Evolutionary conservation across 2,797 vertebrate species (phyloP), one percentile per base, ranked within the genome.

Genomic region (Acanthurus lineatus): DNA sequence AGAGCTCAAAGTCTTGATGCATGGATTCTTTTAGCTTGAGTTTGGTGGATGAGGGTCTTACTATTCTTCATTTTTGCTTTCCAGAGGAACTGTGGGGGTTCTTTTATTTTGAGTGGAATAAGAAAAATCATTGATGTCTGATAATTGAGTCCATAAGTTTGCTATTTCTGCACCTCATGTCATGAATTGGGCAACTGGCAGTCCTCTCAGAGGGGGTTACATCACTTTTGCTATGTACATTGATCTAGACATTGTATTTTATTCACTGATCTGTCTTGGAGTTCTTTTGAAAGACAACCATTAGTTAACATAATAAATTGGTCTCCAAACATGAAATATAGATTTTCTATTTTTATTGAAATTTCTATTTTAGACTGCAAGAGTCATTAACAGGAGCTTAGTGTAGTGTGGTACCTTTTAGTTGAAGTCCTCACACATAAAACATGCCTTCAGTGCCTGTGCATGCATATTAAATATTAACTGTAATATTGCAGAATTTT

Each of bases 1-100:
- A 87, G 70, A 89, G 83, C 84, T 91, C 85, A 72, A 79, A 80
- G 72, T 91, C 83, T 89, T 84, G 79, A 86, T 93, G 91, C 89
- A 92, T 93, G 89, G 87, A 85, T 89, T 84, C 64, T 84, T 85
- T 84, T 86, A 71, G 62, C 78, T 86, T 79, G 65, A 80, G 59
- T 86, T 84, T 83, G 38, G 51, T 63, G 49, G 73, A 82, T 74
- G 62, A 69, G 82, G 45, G 63, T 85, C 68, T 68, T 75, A 35
- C 32, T 69, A 15, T 63, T 40, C 20, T 65, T 58, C 17, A 4
- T 67, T 86, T 73, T 65, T 67, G 14, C 56, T 68, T 82, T 79
- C 52, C 35, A 1, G 9, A 72, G 47, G 42, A 75, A 61, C 42
- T 22, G 35, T 38, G 49, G 52, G 73, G 44, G 35, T 54, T 48